Base-by-base conservation (phyloP, 2,113 vertebrate species). In the Bufo gargarizans region DNA sequence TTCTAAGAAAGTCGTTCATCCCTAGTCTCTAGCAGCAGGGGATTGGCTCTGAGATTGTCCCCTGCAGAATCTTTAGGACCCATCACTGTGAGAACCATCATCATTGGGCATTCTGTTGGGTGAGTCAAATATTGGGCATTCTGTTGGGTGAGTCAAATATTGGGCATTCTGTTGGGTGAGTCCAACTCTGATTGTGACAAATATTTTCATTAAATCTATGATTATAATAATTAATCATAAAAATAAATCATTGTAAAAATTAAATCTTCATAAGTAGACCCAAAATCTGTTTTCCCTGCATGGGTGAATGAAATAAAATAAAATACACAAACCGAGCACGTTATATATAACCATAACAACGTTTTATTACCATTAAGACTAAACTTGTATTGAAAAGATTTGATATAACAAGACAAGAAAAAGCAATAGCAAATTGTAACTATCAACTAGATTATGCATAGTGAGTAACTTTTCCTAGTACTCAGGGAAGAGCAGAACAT, bases 371-470 rank as follows among this genome's bases (percentile, higher is more conserved):
- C 97, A 98, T 97, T 99, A 98, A 99, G 98, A 99, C 98, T 99
- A 99, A 99, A 99, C 97, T 99, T 97, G 95, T 99, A 98, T 99
- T 99, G 97, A 99, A 99, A 99, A 99, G 97, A 97, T 98, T 98
- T 98, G 96, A 97, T 98, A 96, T 97, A 99, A 99, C 98, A 99
- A 99, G 98, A 99, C 98, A 98, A 98, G 97, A 99, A 99, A 88
- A 99, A 99, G 98, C 98, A 98, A 99, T 98, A 99, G 98, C 98
- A 99, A 99, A 99, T 99, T 97, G 63, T 95, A 99, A 99, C 98
- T 99, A 99, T 98, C 97, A 98, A 98, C 98, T 99, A 99, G 97
- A 97, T 99, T 99, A 99, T 99, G 98, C 98, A 99, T 99, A 99
- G 98, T 97, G 97, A 99, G 97, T 99, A 99, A 99, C 97, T 98